Evolutionary conservation across 1,140 invertebrate species (phyloP).

Genomic region (Zeugodacus cucurbitae): DNA sequence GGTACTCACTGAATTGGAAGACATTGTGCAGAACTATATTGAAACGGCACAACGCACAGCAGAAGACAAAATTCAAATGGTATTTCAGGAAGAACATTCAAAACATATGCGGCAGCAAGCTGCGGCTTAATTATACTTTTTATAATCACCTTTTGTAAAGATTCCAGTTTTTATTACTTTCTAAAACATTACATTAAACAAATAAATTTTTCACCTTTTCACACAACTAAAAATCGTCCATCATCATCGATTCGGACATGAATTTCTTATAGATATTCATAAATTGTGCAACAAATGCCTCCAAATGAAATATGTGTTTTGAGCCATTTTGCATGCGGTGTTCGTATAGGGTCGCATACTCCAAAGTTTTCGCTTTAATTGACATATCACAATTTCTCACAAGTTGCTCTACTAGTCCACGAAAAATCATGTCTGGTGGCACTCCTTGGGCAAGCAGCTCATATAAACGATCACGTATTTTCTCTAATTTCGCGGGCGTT

Average conservation of each 20-base stretch:
- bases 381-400: conserved; percentile 90
- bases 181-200: not conserved
- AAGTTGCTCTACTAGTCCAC: conserved; percentile 85
- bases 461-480: conserved; percentile 89
- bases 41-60: conserved; percentile 70
- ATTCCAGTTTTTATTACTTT: not conserved
- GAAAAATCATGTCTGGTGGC: conserved; percentile 93
- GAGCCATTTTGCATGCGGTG: conserved; percentile 89
- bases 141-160: not conserved
- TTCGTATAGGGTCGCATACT: conserved; percentile 89
- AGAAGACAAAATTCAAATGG: conserved; percentile 68
- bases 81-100: conserved; percentile 51
- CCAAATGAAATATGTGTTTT: conserved; percentile 96
- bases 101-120: conserved; percentile 45
- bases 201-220: not conserved
- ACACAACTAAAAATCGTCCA: conserved; percentile 56
- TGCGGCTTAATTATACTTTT: not conserved
- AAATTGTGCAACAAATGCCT: conserved; percentile 96
- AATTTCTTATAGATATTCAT: conserved; percentile 94
- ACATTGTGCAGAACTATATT: conserved; percentile 69
- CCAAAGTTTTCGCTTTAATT: conserved; percentile 86
- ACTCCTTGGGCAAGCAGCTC: conserved; percentile 95
- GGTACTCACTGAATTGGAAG: conserved; percentile 68
- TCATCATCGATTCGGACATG: conserved; percentile 75
- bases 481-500: conserved; percentile 83